Evolutionary conservation across 2,888 invertebrate species (phyloP).

Genomic region (Autographa pulchrina): DNA sequence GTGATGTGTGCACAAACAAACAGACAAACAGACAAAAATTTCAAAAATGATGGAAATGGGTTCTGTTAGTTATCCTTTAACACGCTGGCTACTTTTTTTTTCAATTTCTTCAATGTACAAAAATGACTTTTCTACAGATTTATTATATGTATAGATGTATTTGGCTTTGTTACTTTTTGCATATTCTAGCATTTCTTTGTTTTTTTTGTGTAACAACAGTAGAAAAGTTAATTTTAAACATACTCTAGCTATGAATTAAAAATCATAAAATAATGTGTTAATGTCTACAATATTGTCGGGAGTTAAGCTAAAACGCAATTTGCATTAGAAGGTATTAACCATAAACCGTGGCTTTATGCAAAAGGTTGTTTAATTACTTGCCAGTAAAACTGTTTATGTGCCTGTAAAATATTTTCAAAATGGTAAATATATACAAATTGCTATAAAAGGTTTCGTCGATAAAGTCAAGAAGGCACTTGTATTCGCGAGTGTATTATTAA

Average conservation of each 20-base stretch:
- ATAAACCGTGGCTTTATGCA: neutral
- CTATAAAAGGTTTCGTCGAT: neutral
- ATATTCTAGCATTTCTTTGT: too few species aligned
- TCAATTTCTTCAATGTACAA: too few species aligned
- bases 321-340: neutral
- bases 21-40: too few species aligned
- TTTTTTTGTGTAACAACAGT: too few species aligned
- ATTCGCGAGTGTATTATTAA: conserved; percentile 17
- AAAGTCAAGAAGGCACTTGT: conserved; percentile 29
- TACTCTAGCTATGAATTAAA: neutral
- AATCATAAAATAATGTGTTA: neutral
- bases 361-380: conserved; percentile 10
- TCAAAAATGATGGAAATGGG: too few species aligned
- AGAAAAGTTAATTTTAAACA: neutral
- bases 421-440: neutral
- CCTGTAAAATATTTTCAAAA: neutral
- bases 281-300: neutral
- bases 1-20: too few species aligned
- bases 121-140: too few species aligned
- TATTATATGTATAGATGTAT: too few species aligned
- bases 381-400: conserved; percentile 14
- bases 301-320: neutral
- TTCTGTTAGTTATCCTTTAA: too few species aligned
- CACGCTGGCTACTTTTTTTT: too few species aligned
- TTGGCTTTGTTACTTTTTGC: too few species aligned